Base-by-base conservation (phyloP, 2,888 invertebrate genomes). In the Perizoma flavofasciatum region DNA sequence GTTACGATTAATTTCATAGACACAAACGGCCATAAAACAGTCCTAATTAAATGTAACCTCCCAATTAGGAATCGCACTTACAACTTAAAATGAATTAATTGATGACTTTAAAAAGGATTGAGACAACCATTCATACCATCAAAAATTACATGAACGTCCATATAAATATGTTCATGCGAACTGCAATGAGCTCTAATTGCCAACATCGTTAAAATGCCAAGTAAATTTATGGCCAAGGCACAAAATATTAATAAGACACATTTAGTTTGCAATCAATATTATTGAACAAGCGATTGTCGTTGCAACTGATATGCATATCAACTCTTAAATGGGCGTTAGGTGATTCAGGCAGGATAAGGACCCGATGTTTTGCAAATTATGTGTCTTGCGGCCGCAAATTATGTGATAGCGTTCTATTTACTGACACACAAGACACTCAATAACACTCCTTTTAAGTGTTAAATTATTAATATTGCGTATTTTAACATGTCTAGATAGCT, bases 321-420 rank as follows among this genome's bases (percentile, higher is more conserved):
- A 47, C 54, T 52, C 59, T 68, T 63, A 70, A 72, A 72, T 72
- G 74, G 73, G 61, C 74, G 22, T 22, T 22, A 22, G 22, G 1
- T 22, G 22, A 66, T 71, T 75, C 71, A 72, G 73, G 70, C 59
- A 54, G 72, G 70, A 75, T 73, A 74, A 72, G 71, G 69, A 63
- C 58, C 55, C 65, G 53, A 65, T 67, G 61, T 65, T 70, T 66
- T 70, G 55, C 61, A 37, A 37, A 7, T 37, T 6, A 7, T 7
- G 37, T 61, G 66, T 56, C 48, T 34, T 44, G 47, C 43, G 49
- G 44, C 22, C 22, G 51, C 49, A 57, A 63, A 46, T 50, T 54
- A 55, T 49, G 55, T 44, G 49, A 51, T 61, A 40, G 43, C 37
- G 4, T 41, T 8, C 7, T 45, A 40, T 49, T 50, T 37, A 55